Base-by-base conservation (phyloP, 2,888 invertebrate genomes). In the Fragum whitleyi region DNA sequence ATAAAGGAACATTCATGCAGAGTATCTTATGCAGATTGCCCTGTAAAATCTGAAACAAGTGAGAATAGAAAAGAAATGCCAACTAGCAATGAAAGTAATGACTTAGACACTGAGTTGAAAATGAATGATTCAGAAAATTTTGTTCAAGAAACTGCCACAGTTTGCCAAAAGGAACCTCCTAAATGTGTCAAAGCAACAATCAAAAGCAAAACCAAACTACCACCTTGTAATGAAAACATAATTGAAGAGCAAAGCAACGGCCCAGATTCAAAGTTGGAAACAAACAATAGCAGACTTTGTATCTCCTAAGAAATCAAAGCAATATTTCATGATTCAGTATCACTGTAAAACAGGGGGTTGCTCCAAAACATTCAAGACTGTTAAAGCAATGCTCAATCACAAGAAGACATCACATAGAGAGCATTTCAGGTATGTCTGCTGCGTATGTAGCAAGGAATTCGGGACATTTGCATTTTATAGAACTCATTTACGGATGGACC, bases 401-500 rank as follows among this genome's bases (percentile, higher is more conserved):
- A 72, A 59, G 19, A 72, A 72, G 26, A 29, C 21, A 11, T 51
- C 36, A 0, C 74, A 74, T 32, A 51, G 29, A 28, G 74, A 65
- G 36, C 21, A n/a, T 36, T 26, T 65, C 21, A 11, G 29, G 2
- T 55, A 74, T 39, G 16, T 74, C 1, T 74, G 74, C 19, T 23
- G 23, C 14, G 39, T 26, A 0, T 74, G 74, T 67, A 21, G 39
- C 16, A 74, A 74, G 53, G 32, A n/a, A 11, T 74, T 74, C 29
- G 36, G 32, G 14, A 36, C 65, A 0, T 29, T 53, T 19, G 21
- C 14, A 23, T n/a, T 51, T 53, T 65, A 65, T 51, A 26, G 32
- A n/a, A 51, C 74, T 28, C 74, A 74, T 23, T 28, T 53, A 14
- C 23, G 74, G n/a, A 74, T 74, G 74, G 65, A 47, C 5, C 74